phyloP scores from a whole-genome alignment of 2,113 vertebrate genomes.

The Tautogolabrus adspersus region DNA sequence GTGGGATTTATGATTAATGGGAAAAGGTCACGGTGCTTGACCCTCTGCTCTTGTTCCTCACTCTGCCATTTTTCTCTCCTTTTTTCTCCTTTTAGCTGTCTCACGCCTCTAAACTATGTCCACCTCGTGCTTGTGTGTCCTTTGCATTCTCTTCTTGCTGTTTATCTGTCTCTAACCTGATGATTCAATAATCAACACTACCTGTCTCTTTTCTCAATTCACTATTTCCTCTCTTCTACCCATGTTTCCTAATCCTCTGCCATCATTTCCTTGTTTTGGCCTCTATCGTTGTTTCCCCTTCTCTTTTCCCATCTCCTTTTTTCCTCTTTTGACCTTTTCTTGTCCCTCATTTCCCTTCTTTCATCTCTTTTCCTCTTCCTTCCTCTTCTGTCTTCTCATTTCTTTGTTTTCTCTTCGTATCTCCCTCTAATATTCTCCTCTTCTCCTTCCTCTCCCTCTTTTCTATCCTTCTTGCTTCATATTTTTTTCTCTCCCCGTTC shows the following conservation, averaged over 20 bases:
- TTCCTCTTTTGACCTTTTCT: background rate
- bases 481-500: too few relatives aligned
- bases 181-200: background rate
- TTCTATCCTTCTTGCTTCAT: background rate
- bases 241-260: background rate
- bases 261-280: background rate
- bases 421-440: background rate
- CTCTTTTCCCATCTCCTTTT: background rate
- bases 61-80: background rate
- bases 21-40: constrained; percentile 29
- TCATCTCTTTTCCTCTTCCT: too few relatives aligned
- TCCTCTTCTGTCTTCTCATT: background rate
- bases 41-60: constrained; percentile 33
- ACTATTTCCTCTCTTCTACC: background rate
- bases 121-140: background rate
- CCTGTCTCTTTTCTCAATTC: background rate
- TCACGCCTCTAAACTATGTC: background rate
- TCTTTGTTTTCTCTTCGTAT: too few relatives aligned
- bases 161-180: background rate
- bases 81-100: background rate
- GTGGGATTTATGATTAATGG: constrained; percentile 40
- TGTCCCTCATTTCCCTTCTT: background rate
- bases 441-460: background rate
- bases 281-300: background rate
- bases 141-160: background rate